These are phyloP conservation scores for Pipistrellus kuhlii DNA, from an alignment of 2,797 vertebrate genomes.

Conservation along the genomic window DNA sequence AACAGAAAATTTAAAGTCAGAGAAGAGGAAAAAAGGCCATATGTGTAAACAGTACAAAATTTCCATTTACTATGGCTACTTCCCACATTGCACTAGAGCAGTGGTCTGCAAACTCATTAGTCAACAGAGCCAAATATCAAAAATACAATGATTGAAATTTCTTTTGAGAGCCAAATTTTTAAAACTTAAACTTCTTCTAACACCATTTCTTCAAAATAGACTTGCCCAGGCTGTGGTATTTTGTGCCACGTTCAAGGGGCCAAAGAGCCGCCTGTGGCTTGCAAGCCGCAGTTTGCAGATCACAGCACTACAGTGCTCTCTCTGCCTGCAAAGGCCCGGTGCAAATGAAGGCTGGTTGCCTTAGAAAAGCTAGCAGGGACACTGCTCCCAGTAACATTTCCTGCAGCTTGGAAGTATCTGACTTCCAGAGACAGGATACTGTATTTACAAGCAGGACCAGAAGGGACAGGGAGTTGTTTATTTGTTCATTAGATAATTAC, in stretches of 20 bases:
- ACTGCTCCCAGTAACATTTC: background rate
- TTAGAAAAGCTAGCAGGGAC: background rate
- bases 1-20: constrained; percentile 49
- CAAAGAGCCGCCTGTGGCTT: too few species aligned
- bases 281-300: too few species aligned
- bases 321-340: background rate
- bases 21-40: background rate
- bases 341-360: background rate
- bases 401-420: background rate
- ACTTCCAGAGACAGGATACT: background rate
- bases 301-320: background rate
- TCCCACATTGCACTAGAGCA: background rate
- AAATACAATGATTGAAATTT: too few species aligned
- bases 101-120: too few species aligned
- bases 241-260: too few species aligned
- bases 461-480: background rate
- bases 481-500: background rate
- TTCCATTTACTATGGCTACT: background rate
- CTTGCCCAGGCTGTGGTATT: too few species aligned
- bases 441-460: background rate
- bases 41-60: background rate
- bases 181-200: too few species aligned
- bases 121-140: too few species aligned
- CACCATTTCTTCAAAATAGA: too few species aligned
- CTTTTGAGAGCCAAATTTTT: too few species aligned